Base-by-base conservation (phyloP, 2,888 invertebrate genomes). In the Augochlorella aurata region DNA sequence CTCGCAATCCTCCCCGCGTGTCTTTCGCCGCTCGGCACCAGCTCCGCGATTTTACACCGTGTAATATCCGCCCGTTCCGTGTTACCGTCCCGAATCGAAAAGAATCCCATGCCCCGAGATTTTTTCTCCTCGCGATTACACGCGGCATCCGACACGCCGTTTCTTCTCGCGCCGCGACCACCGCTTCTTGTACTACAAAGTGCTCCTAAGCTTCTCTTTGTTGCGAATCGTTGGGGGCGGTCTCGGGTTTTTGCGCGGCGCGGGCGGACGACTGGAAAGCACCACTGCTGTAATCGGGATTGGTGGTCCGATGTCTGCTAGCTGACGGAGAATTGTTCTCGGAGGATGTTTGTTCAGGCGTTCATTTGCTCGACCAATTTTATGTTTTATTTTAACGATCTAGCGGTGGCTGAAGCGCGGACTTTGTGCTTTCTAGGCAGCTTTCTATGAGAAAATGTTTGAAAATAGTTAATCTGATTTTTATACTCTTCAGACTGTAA, bases 41-140 rank as follows among this genome's bases (percentile, higher is more conserved):
- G 54, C 70, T 47, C 38, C 66, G 71, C 52, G 80, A 81, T 76
- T 81, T 76, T 73, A 69, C 76, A 70, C 74, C 80, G 81, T 71
- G 80, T 80, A 80, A 79, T 80, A 74, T 81, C 70, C 61, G 66
- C 52, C 50, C n/a, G 24, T 68, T 61, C 72, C 67, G 61, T 54
- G 24, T 58, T 50, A 78, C 38, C 24, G 47, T 63, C 50, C 54
- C 61, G 49, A 61, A 67, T 70, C 54, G 24, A 45, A 65, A 14
- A 16, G 52, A 72, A 24, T 61, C 14, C 58, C 12, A 10, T 45
- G 44, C 21, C 1, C 45, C 49, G 63, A 73, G 29, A 61, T 67
- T 75, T 74, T 54, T 74, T 67, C 50, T 3, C 66, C 12, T 38
- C 18, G 21, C 38, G 47, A 76, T 63, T 66, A 50, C 76, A 63